These are phyloP conservation scores for Andrena chrysosceles DNA, from an alignment of 2,888 invertebrate genomes.

Conservation along the genomic window DNA sequence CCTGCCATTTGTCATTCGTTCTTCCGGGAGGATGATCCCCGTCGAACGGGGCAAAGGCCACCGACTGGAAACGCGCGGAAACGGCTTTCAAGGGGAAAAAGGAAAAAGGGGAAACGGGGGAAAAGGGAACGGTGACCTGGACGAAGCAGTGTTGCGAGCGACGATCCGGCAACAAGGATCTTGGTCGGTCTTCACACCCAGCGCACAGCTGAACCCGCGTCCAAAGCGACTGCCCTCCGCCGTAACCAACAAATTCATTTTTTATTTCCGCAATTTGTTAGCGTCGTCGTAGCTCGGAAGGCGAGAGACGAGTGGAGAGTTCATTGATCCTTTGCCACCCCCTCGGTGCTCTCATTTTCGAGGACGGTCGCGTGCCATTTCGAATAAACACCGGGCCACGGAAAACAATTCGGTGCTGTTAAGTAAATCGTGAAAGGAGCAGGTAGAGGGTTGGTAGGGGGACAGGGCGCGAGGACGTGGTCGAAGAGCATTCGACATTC, in stretches of 20 bases:
- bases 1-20: constrained; percentile 75
- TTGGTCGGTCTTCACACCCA: not conserved
- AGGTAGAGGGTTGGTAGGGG: not conserved
- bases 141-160: not conserved
- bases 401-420: constrained; percentile 9
- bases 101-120: not conserved
- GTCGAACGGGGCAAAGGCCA: constrained; percentile 67
- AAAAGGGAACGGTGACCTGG: not conserved
- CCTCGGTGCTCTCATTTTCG: not conserved
- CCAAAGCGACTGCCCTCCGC: not conserved
- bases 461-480: not conserved
- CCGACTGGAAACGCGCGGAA: constrained; percentile 69
- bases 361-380: not conserved
- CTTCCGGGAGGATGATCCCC: constrained; percentile 74
- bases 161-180: not conserved
- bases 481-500: constrained; percentile 28
- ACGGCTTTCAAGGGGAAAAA: not conserved
- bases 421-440: constrained; percentile 7
- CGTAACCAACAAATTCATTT: not conserved
- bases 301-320: not conserved
- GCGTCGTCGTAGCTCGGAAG: not conserved
- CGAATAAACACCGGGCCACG: not conserved
- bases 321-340: not conserved
- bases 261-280: not conserved
- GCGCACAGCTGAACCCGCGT: not conserved